Evolutionary conservation across 2,113 vertebrate species (phyloP), one percentile per base, ranked within the genome.

Genomic region (Phaethon lepturus): DNA sequence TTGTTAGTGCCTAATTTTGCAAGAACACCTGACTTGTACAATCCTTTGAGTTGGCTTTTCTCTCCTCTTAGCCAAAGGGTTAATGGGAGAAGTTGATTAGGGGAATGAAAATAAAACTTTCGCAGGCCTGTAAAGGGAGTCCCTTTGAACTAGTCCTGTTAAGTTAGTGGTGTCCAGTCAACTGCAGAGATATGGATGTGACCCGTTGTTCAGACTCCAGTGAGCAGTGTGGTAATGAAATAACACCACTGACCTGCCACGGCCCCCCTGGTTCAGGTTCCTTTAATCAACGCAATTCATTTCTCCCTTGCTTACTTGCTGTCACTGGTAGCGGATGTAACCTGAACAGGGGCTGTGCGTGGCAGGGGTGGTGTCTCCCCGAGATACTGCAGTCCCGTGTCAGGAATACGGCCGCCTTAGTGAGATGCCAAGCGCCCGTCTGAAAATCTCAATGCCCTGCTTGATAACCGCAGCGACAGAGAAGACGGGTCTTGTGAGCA

Each of bases 251-350:
- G 97, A 98, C 97, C 97, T 95, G 45, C 88, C 88, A 72, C 0
- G 17, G 95, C 56, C 88, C 87, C 90, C 88, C 88, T 86, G 89
- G 63, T 64, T 97, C 88, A 91, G 86, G 68, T 90, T 95, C 93
- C 92, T 98, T 98, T 98, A 96, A 98, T 97, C 97, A 98, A 75
- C 1, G 0, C 96, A 80, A 96, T 97, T 97, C 96, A 91, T 93
- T 97, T 98, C 93, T 95, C 88, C 96, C 87, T 84, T 97, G 90
- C 96, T 97, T 95, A 68, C 90, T 92, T 2, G 88, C 96, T 98
- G 96, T 97, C 96, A 97, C 55, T 42, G 53, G 63, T 10, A 68
- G 94, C 69, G 74, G 94, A 97, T 96, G 93, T 80, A 88, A 96
- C 86, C 10, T 13, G 80, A 93, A 92, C 90, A 58, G 62, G 81